A percentile compares a stretch with the other conserved stretches of the same genome.
These are phyloP conservation scores for Eulithis prunata DNA, from an alignment of 2,888 invertebrate genomes.

Conservation along the genomic window DNA sequence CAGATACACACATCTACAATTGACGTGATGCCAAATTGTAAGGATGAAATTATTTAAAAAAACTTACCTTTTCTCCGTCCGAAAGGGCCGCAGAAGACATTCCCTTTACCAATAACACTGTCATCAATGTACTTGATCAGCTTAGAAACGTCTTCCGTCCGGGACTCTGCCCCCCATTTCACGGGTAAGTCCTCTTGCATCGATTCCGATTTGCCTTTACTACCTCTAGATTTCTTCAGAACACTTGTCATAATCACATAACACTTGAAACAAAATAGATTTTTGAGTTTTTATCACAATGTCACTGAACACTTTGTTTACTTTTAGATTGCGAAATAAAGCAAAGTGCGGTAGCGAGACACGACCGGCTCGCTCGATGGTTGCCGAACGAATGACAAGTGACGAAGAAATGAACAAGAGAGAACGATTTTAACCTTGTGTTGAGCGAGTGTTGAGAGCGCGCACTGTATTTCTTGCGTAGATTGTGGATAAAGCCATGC, in stretches of 20 bases:
- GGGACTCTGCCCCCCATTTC: conserved; percentile 69
- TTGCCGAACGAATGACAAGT: conserved; percentile 41
- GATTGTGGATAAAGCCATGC: conserved; percentile 13
- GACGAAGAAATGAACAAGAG: conserved; percentile 1
- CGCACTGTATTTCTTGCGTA: conserved; percentile 21
- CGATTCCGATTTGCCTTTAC: conserved; percentile 81
- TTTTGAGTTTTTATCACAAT: conserved; percentile 39
- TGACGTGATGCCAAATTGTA: no score
- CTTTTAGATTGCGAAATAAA: conserved; percentile 34
- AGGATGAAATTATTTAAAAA: not conserved
- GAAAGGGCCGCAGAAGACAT: conserved; percentile 92
- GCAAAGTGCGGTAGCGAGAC: conserved; percentile 16
- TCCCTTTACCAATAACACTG: conserved; percentile 91
- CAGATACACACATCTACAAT: not conserved
- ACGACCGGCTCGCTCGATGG: conserved; percentile 31
- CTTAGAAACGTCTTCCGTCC: conserved; percentile 87
- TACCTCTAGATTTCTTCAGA: conserved; percentile 78
- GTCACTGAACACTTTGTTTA: conserved; percentile 45
- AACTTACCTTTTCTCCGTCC: conserved; percentile 91
- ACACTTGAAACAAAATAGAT: conserved; percentile 55
- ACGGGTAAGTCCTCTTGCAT: conserved; percentile 80
- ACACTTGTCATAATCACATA: conserved; percentile 82
- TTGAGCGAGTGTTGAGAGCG: conserved; percentile 4
- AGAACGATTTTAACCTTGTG: conserved; percentile 39
- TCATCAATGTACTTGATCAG: conserved; percentile 91